Evolutionary conservation across 2,797 vertebrate species (phyloP).

Genomic region (Rhinatrema bivittatum): DNA sequence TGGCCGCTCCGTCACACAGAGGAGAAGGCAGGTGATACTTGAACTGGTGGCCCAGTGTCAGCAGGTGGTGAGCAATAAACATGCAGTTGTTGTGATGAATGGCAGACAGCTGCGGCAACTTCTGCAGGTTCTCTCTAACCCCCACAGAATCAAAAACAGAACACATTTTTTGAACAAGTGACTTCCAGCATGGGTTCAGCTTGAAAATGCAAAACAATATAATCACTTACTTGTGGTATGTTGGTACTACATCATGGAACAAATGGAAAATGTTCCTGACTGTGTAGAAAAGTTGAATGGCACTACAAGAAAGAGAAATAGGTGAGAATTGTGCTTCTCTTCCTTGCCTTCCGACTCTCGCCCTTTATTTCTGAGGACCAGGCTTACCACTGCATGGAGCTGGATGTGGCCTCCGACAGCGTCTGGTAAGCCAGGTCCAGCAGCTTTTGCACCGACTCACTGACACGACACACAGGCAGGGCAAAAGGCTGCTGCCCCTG

Average conservation of each 20-base stretch:
- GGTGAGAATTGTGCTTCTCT: no score
- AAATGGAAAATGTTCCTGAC: constrained; percentile 93
- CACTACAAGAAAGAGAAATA: constrained; percentile 48
- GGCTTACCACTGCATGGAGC: constrained; percentile 82
- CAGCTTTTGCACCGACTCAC: constrained; percentile 81
- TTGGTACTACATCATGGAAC: constrained; percentile 94
- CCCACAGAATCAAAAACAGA: no score
- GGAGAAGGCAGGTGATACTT: constrained; percentile 59
- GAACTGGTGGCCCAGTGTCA: constrained; percentile 91
- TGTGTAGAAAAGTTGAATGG: constrained; percentile 85
- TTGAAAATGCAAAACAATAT: not conserved
- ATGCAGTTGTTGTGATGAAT: constrained; percentile 98
- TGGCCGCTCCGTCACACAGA: constrained; percentile 66
- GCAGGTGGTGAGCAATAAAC: constrained; percentile 89
- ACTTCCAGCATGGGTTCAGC: no score
- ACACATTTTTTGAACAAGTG: no score
- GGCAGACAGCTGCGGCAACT: constrained; percentile 89
- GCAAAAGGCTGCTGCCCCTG: constrained; percentile 68
- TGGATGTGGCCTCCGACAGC: constrained; percentile 73
- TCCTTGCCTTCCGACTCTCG: no score
- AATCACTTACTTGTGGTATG: constrained; percentile 88
- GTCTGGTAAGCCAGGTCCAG: constrained; percentile 85
- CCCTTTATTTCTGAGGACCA: no score
- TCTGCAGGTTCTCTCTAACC: constrained; percentile 84
- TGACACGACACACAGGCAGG: constrained; percentile 82